Evolutionary conservation across 2,113 vertebrate species (phyloP), one percentile per base, ranked within the genome.

Genomic region (Misgurnus mizolepis): DNA sequence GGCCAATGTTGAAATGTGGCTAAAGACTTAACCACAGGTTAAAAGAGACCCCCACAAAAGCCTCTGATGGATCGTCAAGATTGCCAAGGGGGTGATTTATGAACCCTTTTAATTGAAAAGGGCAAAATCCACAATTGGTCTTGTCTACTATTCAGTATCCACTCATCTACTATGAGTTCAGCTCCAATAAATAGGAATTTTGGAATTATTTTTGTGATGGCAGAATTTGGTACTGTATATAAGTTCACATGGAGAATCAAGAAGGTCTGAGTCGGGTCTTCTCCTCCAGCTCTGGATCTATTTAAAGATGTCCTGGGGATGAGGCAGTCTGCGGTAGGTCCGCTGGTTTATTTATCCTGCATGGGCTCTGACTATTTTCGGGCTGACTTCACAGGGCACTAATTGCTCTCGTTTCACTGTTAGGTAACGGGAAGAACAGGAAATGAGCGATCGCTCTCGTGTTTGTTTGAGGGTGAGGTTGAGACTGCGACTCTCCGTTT

Each of bases 401-500:
- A 94, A 94, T 93, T 93, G 91, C 90, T 92, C 86, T 88, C 85
- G 89, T 91, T 94, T 91, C 91, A 93, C 87, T 85, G 89, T 91
- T 93, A 91, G 92, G 90, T 92, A 92, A 93, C 73, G 58, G 89
- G 85, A 92, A 93, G 80, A 58, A 88, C 83, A 89, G 92, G 92
- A 94, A 94, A 94, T 94, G 91, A 92, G 89, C 89, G 91, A 93
- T 93, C 91, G 92, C 87, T 85, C 87, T 82, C 86, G 86, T 91
- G 89, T 92, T 92, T 92, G 90, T 87, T 86, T 82, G 80, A 80
- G 77, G 70, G 62, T 80, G 83, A 80, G 86, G 83, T 82, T 81
- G 87, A 83, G 82, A 82, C 80, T 85, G 74, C 79, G 65, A 81
- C 71, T 83, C 73, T 79, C 60, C 69, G 69, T 74, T 76, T 86